A percentile compares a stretch with the other conserved stretches of the same genome.
phyloP scores from a whole-genome alignment of 1,140 invertebrate species.

The Drosophila guanche region DNA sequence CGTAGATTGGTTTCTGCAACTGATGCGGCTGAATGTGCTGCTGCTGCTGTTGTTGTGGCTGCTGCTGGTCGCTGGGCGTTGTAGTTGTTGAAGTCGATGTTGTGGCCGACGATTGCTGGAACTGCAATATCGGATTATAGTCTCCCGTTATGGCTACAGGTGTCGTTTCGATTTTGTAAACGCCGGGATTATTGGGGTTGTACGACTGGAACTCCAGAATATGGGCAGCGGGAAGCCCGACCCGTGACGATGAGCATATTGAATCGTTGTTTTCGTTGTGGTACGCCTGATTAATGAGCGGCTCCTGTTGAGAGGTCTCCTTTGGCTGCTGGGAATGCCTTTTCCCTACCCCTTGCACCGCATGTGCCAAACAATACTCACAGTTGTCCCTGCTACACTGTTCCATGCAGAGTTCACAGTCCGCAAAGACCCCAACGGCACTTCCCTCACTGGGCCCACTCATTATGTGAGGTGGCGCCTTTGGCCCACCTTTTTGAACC shows the following conservation, averaged over 20 bases:
- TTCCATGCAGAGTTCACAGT: constrained; percentile 79
- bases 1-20: constrained; percentile 37
- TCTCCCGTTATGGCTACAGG: constrained; percentile 82
- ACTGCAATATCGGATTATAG: constrained; percentile 81
- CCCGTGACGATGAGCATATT: constrained; percentile 12
- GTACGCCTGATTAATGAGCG: constrained; percentile 4
- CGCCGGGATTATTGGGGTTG: constrained; percentile 83
- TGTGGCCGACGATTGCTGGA: constrained; percentile 65
- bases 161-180: constrained; percentile 83
- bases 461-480: neutral
- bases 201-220: constrained; percentile 83
- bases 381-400: constrained; percentile 79
- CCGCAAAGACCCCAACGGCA: constrained; percentile 39
- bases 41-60: constrained; percentile 35
- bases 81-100: constrained; percentile 59
- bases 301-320: constrained; percentile 12
- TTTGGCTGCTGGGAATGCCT: constrained; percentile 22
- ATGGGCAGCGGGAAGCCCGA: constrained; percentile 57
- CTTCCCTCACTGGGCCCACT: neutral
- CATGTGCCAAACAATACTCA: constrained; percentile 63
- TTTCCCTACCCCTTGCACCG: constrained; percentile 6
- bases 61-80: constrained; percentile 59
- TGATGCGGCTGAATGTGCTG: constrained; percentile 18
- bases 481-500: constrained; percentile 8
- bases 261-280: constrained; percentile 15